Evolutionary conservation across 2,113 vertebrate species (phyloP).

Genomic region (Crotophaga sulcirostris): DNA sequence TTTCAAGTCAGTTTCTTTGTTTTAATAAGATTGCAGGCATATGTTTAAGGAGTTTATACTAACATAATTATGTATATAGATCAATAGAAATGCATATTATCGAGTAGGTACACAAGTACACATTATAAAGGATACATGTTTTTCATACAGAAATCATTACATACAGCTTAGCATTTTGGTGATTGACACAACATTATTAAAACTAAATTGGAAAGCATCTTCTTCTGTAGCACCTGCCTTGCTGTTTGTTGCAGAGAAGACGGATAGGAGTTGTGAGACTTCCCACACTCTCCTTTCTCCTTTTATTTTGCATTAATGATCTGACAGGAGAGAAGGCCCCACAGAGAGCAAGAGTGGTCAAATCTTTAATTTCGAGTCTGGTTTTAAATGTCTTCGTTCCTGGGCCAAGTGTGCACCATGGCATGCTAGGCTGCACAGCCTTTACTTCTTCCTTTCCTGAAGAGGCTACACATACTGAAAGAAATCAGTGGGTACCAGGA

Average conservation of each 20-base stretch:
- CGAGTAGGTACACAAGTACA: constrained; percentile 24
- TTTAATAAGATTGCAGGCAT: constrained; percentile 41
- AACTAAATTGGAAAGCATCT: constrained; percentile 17
- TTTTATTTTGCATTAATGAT: background rate
- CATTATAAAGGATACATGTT: constrained; percentile 9
- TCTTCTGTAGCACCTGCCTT: constrained; percentile 33
- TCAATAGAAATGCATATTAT: constrained; percentile 42
- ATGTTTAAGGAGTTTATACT: constrained; percentile 20
- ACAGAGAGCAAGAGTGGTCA: background rate
- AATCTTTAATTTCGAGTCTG: background rate
- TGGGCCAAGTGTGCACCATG: background rate
- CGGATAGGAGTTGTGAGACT: background rate
- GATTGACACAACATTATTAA: constrained; percentile 49
- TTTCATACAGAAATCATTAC: constrained; percentile 32
- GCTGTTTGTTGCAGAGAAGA: background rate
- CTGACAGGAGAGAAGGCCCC: background rate
- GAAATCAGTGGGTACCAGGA: background rate
- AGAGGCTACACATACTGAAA: background rate
- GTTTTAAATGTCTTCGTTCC: background rate
- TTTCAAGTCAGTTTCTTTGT: constrained; percentile 10
- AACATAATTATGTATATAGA: constrained; percentile 28
- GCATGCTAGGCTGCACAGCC: background rate
- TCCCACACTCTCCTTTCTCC: background rate
- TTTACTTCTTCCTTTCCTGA: background rate
- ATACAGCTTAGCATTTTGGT: constrained; percentile 6